phyloP scores from a whole-genome alignment of 2,888 invertebrate species.

The Tetropium fuscum region DNA sequence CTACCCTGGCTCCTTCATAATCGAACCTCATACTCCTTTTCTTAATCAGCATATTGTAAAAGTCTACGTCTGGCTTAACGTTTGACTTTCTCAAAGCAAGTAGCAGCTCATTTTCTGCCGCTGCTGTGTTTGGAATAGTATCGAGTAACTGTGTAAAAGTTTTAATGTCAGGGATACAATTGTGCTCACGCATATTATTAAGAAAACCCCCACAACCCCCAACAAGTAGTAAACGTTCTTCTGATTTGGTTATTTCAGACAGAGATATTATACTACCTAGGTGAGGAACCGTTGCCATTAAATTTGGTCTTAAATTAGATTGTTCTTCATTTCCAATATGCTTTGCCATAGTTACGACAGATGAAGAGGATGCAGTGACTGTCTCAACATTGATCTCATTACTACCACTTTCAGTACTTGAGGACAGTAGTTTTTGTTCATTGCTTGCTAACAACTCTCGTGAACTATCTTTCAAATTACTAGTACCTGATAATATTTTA shows the following conservation, averaged over 20 bases:
- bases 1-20: slow-evolving; percentile 73
- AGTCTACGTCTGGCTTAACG: slow-evolving; percentile 80
- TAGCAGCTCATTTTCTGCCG: slow-evolving; percentile 79
- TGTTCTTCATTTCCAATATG: neutral
- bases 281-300: slow-evolving; percentile 72
- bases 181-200: slow-evolving; percentile 76
- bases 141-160: slow-evolving; percentile 83
- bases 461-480: neutral
- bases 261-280: slow-evolving; percentile 73
- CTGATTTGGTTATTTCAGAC: slow-evolving; percentile 70
- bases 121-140: slow-evolving; percentile 74
- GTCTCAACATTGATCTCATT: neutral
- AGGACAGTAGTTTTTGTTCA: slow-evolving; percentile 13
- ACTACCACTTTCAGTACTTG: neutral
- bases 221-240: slow-evolving; percentile 79
- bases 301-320: slow-evolving; percentile 69
- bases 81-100: slow-evolving; percentile 70
- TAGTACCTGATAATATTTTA: slow-evolving; percentile 35
- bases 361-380: neutral
- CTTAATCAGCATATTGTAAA: slow-evolving; percentile 89
- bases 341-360: neutral
- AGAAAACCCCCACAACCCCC: slow-evolving; percentile 86
- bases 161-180: slow-evolving; percentile 80
- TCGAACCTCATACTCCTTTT: slow-evolving; percentile 79
- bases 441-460: neutral